Percentiles rank a stretch among this genome's conserved stretches.
Conservation (phyloP, 2,888 invertebrate species). For the Microctonus brassicae region DNA sequence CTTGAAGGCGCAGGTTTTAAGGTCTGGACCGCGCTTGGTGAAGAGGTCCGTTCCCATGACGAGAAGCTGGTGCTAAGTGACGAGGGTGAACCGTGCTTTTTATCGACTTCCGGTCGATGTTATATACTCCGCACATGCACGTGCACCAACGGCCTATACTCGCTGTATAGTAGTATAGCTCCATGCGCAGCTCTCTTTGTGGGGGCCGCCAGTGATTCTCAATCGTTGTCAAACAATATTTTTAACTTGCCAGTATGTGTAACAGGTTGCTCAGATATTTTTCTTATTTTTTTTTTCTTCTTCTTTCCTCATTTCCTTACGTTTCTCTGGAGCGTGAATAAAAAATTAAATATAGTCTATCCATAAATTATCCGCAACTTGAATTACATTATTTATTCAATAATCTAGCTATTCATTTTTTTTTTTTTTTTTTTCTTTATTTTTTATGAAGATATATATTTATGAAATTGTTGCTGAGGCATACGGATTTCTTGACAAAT, state of each 20-base stretch:
- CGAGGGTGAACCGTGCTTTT: slow-evolving; percentile 69
- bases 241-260: slow-evolving; percentile 27
- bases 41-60: slow-evolving; percentile 66
- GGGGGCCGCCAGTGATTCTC: slow-evolving; percentile 60
- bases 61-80: slow-evolving; percentile 67
- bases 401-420: no score
- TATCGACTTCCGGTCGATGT: slow-evolving; percentile 70
- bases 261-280: slow-evolving; percentile 46
- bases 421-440: not conserved
- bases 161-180: slow-evolving; percentile 53
- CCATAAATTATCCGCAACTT: not conserved
- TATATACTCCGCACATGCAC: slow-evolving; percentile 60
- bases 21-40: slow-evolving; percentile 55
- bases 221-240: slow-evolving; percentile 34
- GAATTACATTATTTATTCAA: no score
- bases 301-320: no score
- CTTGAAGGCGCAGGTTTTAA: slow-evolving; percentile 58
- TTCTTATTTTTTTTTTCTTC: not conserved
- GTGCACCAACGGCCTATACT: slow-evolving; percentile 59
- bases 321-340: not conserved
- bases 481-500: not conserved
- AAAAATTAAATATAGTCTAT: not conserved
- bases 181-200: slow-evolving; percentile 65
- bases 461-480: no score
- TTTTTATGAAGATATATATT: no score